A percentile compares a stretch with the other conserved stretches of the same genome.
These are phyloP conservation scores for Elegia similella DNA, from an alignment of 2,888 invertebrate species.

Conservation along the genomic window DNA sequence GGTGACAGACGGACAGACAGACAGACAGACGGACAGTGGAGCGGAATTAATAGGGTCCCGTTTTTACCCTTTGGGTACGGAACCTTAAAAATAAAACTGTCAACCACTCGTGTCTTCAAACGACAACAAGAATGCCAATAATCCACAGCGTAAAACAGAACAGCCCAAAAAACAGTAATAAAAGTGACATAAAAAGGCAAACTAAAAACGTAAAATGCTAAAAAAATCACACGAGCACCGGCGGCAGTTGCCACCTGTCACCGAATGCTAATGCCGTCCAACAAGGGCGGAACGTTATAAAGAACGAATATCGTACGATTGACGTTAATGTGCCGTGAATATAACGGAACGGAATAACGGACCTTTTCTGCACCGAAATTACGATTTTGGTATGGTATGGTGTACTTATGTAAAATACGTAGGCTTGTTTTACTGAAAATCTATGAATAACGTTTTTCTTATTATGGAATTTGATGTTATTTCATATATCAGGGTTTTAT, in stretches of 20 bases:
- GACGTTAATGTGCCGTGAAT: conserved; percentile 7
- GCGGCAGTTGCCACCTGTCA: conserved; percentile 62
- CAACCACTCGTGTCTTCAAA: too few relatives aligned
- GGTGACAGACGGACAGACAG: too few relatives aligned
- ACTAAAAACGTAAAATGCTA: conserved; percentile 3
- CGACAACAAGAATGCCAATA: conserved; percentile 5
- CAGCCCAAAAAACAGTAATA: conserved; percentile 1
- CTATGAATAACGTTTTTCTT: too few relatives aligned
- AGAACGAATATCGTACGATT: conserved; percentile 11
- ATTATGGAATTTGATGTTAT: too few relatives aligned
- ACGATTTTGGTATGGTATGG: neutral
- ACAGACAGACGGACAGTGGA: too few relatives aligned
- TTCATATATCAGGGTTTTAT: too few relatives aligned
- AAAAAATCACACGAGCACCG: conserved; percentile 23
- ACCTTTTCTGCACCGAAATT: neutral
- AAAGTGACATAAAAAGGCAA: conserved; percentile 7
- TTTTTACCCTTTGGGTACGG: too few relatives aligned
- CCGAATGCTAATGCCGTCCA: conserved; percentile 60
- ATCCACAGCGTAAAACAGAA: neutral
- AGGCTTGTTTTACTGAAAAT: too few relatives aligned
- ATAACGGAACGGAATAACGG: too few relatives aligned
- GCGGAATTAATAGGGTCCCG: too few relatives aligned
- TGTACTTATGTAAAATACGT: too few relatives aligned
- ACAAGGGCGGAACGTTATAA: conserved; percentile 6
- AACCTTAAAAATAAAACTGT: too few relatives aligned